A percentile compares a stretch with the other conserved stretches of the same genome.
These are phyloP conservation scores for Acestrorhynchus altus DNA, from an alignment of 2,797 vertebrate genomes.

Conservation along the genomic window DNA sequence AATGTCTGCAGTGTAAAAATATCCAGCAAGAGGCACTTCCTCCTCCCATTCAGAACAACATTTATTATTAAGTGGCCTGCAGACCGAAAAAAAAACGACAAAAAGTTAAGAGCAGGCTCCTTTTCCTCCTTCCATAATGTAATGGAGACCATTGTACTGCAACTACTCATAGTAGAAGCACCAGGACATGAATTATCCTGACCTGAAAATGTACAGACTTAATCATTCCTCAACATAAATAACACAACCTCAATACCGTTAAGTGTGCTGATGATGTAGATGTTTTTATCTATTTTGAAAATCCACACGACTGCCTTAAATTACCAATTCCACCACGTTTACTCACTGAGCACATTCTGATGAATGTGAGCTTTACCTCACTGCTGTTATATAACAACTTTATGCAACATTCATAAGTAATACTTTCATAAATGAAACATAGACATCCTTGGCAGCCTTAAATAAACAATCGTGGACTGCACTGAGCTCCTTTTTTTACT, in stretches of 20 bases:
- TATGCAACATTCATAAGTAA: conserved; percentile 15
- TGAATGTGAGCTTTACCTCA: neutral
- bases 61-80: conserved; percentile 49
- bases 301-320: neutral
- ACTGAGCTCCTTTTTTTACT: neutral
- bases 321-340: neutral
- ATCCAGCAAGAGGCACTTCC: conserved; percentile 41
- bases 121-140: conserved; percentile 7
- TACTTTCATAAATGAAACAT: conserved; percentile 44
- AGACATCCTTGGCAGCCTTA: conserved; percentile 32
- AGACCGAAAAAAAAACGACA: conserved; percentile 23
- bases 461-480: conserved; percentile 17
- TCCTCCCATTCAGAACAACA: conserved; percentile 33
- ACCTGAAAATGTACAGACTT: neutral
- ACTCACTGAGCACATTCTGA: neutral
- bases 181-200: neutral
- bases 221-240: neutral
- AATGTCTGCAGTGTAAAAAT: conserved; percentile 48
- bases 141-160: conserved; percentile 18
- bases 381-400: conserved; percentile 6
- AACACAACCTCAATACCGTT: conserved; percentile 1
- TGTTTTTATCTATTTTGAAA: neutral
- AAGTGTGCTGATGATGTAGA: conserved; percentile 10
- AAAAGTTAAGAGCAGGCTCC: conserved; percentile 11
- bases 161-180: neutral